These are phyloP conservation scores for Meiosimyza decipiens DNA, from an alignment of 2,888 invertebrate species.

Conservation along the genomic window DNA sequence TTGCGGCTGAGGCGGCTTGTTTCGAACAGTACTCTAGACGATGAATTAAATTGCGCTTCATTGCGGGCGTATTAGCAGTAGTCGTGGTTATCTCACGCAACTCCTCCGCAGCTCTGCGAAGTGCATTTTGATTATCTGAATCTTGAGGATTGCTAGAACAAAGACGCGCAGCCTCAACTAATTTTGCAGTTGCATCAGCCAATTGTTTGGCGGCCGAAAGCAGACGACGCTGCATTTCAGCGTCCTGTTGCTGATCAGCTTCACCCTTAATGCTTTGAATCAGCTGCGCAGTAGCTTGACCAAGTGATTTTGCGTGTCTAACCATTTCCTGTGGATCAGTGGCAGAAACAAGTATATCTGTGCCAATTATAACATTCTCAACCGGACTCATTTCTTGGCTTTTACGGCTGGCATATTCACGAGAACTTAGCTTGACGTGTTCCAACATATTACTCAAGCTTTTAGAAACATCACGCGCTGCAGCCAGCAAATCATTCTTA, in stretches of 20 bases:
- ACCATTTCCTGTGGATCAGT: slow-evolving; percentile 95
- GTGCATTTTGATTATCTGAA: slow-evolving; percentile 81
- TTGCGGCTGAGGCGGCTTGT: slow-evolving; percentile 87
- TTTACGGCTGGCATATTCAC: slow-evolving; percentile 73
- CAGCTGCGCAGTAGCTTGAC: slow-evolving; percentile 93
- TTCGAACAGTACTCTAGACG: slow-evolving; percentile 80
- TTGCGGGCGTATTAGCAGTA: slow-evolving; percentile 81
- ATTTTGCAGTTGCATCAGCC: slow-evolving; percentile 95
- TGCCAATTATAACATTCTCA: slow-evolving; percentile 89
- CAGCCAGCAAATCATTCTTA: slow-evolving; percentile 80
- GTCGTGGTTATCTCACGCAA: slow-evolving; percentile 90
- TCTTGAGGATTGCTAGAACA: slow-evolving; percentile 91
- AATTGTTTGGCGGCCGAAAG: slow-evolving; percentile 93
- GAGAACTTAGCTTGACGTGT: slow-evolving; percentile 83
- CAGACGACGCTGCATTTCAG: slow-evolving; percentile 88
- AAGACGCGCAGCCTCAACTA: slow-evolving; percentile 96
- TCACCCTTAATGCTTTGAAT: slow-evolving; percentile 96
- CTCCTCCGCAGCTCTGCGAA: slow-evolving; percentile 92
- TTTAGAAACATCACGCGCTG: slow-evolving; percentile 88
- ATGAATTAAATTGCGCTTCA: slow-evolving; percentile 78
- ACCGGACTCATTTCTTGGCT: slow-evolving; percentile 83
- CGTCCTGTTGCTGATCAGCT: slow-evolving; percentile 87
- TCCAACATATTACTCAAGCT: slow-evolving; percentile 90
- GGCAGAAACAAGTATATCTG: slow-evolving; percentile 87
- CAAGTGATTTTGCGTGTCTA: slow-evolving; percentile 87